phyloP scores from a whole-genome alignment of 2,797 vertebrate species.

The Anguilla megastoma region DNA sequence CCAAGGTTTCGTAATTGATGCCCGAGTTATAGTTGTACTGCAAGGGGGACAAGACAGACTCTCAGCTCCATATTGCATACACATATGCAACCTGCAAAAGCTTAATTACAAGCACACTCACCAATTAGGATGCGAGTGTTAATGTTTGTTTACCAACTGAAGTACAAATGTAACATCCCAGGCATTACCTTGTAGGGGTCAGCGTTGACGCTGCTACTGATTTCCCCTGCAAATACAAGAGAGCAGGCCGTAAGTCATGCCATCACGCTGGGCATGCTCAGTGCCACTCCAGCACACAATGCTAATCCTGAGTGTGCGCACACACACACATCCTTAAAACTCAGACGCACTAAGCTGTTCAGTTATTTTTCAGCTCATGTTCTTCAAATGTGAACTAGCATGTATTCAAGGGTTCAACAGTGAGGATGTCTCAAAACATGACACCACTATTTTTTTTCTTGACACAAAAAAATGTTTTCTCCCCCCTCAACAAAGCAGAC shows the following conservation, averaged over 20 bases:
- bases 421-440: background rate
- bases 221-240: conserved; percentile 76
- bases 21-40: conserved; percentile 89
- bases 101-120: conserved; percentile 22
- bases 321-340: background rate
- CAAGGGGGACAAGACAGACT: conserved; percentile 20
- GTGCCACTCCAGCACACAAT: background rate
- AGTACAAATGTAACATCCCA: background rate
- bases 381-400: background rate
- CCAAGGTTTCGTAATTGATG: conserved; percentile 91
- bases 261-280: background rate
- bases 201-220: conserved; percentile 73
- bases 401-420: background rate
- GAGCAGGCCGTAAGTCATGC: background rate
- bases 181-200: conserved; percentile 87
- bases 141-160: background rate
- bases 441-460: background rate
- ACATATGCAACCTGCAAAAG: background rate
- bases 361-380: background rate
- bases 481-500: too few species aligned
- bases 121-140: background rate
- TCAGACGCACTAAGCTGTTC: background rate
- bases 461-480: background rate
- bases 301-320: background rate
- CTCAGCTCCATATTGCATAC: background rate